A percentile compares a stretch with the other conserved stretches of the same genome.
Conservation (phyloP, 1,140 invertebrate genomes). For the Pogonus chalceus region DNA sequence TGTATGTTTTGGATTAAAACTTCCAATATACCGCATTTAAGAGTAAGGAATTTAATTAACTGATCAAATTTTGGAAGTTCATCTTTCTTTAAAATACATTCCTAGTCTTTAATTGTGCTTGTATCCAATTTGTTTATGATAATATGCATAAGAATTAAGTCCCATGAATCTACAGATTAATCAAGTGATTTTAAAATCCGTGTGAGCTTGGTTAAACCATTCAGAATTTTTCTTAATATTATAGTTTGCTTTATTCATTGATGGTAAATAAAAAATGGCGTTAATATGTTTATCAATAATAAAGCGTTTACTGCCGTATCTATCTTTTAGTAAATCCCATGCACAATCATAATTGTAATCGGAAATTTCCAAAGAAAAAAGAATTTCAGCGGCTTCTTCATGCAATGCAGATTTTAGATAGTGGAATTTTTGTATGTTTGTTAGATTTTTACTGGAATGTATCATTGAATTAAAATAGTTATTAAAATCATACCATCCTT, state of each 20-base stretch:
- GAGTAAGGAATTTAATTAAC: conserved; percentile 22
- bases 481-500: conserved; percentile 26
- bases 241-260: conserved; percentile 19
- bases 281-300: conserved; percentile 30
- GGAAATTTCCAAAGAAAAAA: conserved; percentile 24
- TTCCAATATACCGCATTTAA: conserved; percentile 23
- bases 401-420: conserved; percentile 25
- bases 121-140: conserved; percentile 25
- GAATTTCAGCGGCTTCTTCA: conserved; percentile 24
- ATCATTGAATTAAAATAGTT: conserved; percentile 26
- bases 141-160: conserved; percentile 25
- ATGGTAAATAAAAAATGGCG: conserved; percentile 22
- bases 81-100: conserved; percentile 17
- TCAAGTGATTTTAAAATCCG: conserved; percentile 24
- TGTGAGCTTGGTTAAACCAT: conserved; percentile 18
- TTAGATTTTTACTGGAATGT: conserved; percentile 19
- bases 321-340: conserved; percentile 25
- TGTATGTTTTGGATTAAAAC: conserved; percentile 3
- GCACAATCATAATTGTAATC: conserved; percentile 34
- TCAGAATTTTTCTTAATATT: conserved; percentile 26
- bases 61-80: conserved; percentile 17
- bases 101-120: conserved; percentile 25
- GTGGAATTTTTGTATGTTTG: conserved; percentile 25
- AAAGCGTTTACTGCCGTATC: conserved; percentile 31
- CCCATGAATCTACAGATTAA: conserved; percentile 28